Percentiles rank a stretch among this genome's conserved stretches.
Conservation (phyloP, 2,888 invertebrate species). For the Apamea crenata region DNA sequence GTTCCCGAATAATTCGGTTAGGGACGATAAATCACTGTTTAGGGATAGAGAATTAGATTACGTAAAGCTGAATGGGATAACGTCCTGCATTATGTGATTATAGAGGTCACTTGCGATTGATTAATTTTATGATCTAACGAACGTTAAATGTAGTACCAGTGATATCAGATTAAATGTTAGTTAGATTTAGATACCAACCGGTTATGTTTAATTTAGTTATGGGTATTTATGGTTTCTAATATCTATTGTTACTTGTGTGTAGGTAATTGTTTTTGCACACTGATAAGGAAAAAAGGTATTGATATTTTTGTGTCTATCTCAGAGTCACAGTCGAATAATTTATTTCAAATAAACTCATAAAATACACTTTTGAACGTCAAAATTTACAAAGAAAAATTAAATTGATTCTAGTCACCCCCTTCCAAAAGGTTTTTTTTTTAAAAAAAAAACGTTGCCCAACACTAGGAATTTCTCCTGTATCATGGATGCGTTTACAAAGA, state of each 20-base stretch:
- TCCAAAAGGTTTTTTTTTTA: no score
- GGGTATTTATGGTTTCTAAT: conserved; percentile 24
- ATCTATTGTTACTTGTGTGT: conserved; percentile 15
- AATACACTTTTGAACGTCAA: no score
- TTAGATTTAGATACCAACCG: conserved; percentile 54
- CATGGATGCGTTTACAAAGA: no score
- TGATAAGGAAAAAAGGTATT: neutral
- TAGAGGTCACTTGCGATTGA: conserved; percentile 79
- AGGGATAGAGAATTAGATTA: conserved; percentile 84
- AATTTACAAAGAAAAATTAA: no score
- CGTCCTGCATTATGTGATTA: conserved; percentile 81
- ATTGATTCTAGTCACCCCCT: neutral
- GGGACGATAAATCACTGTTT: conserved; percentile 89
- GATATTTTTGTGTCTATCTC: neutral
- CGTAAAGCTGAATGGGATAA: conserved; percentile 79
- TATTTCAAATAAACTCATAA: no score
- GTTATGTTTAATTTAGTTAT: conserved; percentile 62
- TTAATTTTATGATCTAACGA: conserved; percentile 74
- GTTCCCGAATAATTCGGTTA: conserved; percentile 87
- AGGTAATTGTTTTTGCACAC: neutral
- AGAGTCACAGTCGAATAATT: neutral
- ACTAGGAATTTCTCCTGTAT: no score
- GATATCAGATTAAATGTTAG: conserved; percentile 28
- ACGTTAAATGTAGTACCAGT: conserved; percentile 61
- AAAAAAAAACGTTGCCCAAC: no score